Conservation (phyloP, 1,140 invertebrate species). For the Orchesella cincta region DNA sequence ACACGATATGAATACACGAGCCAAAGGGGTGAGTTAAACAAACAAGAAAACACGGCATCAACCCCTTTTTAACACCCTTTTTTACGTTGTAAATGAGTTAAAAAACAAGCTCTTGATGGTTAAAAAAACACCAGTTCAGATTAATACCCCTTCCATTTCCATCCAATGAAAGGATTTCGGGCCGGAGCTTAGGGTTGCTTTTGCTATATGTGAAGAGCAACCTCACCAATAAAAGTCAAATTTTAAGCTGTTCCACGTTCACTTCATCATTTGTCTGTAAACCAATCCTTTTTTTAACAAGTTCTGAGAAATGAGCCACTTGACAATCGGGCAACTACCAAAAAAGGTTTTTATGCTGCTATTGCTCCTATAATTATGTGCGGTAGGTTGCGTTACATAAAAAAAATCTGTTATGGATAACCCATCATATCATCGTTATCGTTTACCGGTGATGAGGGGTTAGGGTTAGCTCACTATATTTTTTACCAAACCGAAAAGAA, state of each 20-base stretch:
- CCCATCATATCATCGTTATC: not conserved
- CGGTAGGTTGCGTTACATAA: not conserved
- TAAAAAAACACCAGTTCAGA: not conserved
- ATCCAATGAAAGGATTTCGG: not conserved
- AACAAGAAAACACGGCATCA: too few species aligned
- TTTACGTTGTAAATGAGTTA: conserved; percentile 4
- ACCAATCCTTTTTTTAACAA: not conserved
- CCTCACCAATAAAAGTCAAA: not conserved
- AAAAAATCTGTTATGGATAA: not conserved
- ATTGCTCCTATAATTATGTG: not conserved
- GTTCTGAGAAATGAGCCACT: not conserved
- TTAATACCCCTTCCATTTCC: not conserved
- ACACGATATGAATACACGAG: too few species aligned
- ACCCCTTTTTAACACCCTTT: conserved; percentile 19
- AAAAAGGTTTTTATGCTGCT: not conserved
- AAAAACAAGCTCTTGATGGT: conserved; percentile 6
- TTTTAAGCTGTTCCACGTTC: not conserved
- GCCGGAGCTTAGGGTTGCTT: not conserved
- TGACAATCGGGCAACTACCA: too few species aligned
- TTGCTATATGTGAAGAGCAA: not conserved
- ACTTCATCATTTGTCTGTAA: not conserved
- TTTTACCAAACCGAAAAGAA: conserved; percentile 1
- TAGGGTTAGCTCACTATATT: not conserved
- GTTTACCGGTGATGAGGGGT: not conserved
- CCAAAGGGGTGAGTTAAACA: too few species aligned